Percentiles rank a stretch among this genome's conserved stretches.
Evolutionary conservation across 2,113 vertebrate species (phyloP).

Genomic region (Xenus cinereus): DNA sequence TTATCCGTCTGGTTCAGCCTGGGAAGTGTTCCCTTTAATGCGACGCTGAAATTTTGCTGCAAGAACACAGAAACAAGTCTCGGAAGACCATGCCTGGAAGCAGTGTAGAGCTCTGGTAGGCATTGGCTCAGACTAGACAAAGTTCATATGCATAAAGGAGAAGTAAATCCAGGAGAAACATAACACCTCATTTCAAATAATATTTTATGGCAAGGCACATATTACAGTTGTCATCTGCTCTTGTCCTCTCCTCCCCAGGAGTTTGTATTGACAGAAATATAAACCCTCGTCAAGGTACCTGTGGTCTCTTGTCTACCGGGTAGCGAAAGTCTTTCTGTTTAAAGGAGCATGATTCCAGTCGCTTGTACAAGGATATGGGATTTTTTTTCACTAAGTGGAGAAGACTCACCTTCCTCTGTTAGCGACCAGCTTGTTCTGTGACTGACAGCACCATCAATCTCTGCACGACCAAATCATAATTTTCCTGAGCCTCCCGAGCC

Average conservation of each 20-base stretch:
- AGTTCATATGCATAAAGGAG: not conserved
- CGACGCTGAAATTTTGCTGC: not conserved
- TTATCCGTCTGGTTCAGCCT: not conserved
- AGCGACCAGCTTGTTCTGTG: not conserved
- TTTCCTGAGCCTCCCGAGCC: not conserved
- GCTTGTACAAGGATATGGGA: not conserved
- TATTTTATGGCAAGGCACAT: not conserved
- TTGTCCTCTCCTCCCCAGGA: not conserved
- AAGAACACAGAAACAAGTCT: not conserved
- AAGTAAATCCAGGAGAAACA: not conserved
- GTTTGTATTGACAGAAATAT: not conserved
- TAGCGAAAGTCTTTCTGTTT: not conserved
- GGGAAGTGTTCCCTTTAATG: not conserved
- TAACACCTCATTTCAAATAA: not conserved
- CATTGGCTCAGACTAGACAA: not conserved
- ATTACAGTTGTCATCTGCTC: not conserved
- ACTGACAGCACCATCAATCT: constrained; percentile 5
- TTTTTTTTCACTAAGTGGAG: not conserved
- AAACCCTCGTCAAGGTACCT: not conserved
- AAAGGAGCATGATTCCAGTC: not conserved
- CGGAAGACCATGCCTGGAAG: not conserved
- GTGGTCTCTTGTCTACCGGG: not conserved
- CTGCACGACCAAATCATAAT: not conserved
- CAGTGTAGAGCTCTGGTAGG: not conserved
- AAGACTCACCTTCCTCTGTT: not conserved